phyloP scores from a whole-genome alignment of 2,888 invertebrate genomes.

The Tetropium fuscum region DNA sequence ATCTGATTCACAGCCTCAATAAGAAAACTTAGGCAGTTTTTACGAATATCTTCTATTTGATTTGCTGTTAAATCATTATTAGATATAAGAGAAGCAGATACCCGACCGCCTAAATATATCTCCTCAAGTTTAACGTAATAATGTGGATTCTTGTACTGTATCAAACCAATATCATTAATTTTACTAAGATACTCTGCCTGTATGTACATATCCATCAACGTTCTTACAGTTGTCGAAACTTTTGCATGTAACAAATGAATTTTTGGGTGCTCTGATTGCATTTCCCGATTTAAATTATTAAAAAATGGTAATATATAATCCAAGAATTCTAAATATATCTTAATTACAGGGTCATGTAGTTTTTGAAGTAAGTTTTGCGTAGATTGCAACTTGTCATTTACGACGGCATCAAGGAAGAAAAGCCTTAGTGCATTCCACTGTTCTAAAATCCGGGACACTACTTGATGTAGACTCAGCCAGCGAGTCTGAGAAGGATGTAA shows the following conservation, averaged over 20 bases:
- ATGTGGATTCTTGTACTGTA: background rate
- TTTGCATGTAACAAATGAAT: background rate
- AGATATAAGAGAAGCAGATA: too few relatives aligned
- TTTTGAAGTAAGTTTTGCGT: background rate
- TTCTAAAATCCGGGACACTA: conserved; percentile 26
- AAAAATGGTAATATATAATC: conserved; percentile 21
- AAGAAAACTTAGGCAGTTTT: background rate
- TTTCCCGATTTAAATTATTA: conserved; percentile 22
- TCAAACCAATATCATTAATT: background rate
- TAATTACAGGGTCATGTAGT: background rate
- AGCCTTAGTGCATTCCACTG: conserved; percentile 25
- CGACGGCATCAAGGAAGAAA: conserved; percentile 9
- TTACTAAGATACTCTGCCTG: background rate
- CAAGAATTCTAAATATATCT: conserved; percentile 24
- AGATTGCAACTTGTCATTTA: background rate
- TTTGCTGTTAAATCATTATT: background rate
- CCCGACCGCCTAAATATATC: background rate
- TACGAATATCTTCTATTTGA: background rate
- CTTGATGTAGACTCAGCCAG: conserved; percentile 35
- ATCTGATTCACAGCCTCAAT: background rate
- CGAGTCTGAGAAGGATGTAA: conserved; percentile 33
- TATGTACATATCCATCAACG: background rate
- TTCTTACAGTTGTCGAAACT: background rate
- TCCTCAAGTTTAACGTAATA: background rate
- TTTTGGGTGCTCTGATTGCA: background rate